Conservation (phyloP, 2,113 vertebrate species). For the Scolopax mira region DNA sequence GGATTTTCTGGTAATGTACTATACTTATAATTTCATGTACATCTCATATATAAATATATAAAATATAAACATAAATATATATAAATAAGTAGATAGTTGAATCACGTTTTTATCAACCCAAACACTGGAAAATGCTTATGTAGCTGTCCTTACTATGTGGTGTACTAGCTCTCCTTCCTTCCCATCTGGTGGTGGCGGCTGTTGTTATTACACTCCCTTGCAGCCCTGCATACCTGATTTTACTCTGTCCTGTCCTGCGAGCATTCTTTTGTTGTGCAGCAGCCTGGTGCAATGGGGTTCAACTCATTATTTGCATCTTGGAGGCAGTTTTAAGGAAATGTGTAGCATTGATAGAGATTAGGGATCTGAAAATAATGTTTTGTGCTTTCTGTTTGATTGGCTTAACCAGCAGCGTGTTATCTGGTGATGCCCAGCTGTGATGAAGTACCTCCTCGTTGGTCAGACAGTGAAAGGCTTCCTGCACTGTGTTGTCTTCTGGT, state of each 20-base stretch:
- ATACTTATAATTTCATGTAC: not conserved
- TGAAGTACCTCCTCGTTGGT: not conserved
- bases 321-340: not conserved
- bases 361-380: not conserved
- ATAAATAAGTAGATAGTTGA: not conserved
- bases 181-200: too few relatives aligned
- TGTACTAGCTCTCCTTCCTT: not conserved
- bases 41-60: not conserved
- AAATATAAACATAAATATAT: not conserved
- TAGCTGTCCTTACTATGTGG: not conserved
- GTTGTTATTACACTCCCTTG: not conserved
- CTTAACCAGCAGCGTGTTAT: not conserved
- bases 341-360: not conserved
- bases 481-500: fast-evolving
- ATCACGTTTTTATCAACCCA: not conserved
- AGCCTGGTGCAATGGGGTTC: fast-evolving
- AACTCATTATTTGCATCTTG: not conserved
- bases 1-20: not conserved
- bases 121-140: not conserved
- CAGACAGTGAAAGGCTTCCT: not conserved
- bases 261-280: not conserved
- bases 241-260: not conserved
- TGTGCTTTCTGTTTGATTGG: not conserved
- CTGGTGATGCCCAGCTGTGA: not conserved
- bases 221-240: not conserved